Conservation (phyloP, 2,888 invertebrate genomes). For the Sisyra nigra region DNA sequence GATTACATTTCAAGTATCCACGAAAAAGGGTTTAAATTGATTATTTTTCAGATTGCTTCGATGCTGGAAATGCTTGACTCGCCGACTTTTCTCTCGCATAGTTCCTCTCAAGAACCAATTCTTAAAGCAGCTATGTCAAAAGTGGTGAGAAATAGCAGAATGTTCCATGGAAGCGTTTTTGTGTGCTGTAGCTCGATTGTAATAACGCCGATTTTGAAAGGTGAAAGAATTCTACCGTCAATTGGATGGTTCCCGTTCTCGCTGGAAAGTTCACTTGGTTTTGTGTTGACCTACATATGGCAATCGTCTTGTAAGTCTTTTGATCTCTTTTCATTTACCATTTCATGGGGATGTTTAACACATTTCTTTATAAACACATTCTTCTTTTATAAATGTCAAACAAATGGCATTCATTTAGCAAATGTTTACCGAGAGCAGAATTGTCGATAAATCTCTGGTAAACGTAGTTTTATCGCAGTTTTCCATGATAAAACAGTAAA, state of each 20-base stretch:
- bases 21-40: neutral
- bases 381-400: too few species aligned
- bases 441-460: too few species aligned
- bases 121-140: conserved; percentile 7
- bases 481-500: conserved; percentile 4
- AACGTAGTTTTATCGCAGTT: neutral
- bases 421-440: too few species aligned
- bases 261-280: conserved; percentile 18
- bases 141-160: conserved; percentile 7
- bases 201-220: conserved; percentile 13
- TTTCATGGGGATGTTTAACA: too few species aligned
- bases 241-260: conserved; percentile 28
- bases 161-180: neutral
- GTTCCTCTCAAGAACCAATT: conserved; percentile 7
- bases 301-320: conserved; percentile 2
- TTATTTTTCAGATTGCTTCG: conserved; percentile 3
- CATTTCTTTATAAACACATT: too few species aligned
- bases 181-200: conserved; percentile 9
- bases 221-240: conserved; percentile 10
- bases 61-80: conserved; percentile 4
- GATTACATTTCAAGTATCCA: neutral
- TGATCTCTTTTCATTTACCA: neutral
- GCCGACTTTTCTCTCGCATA: conserved; percentile 5
- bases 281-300: conserved; percentile 4
- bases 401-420: too few species aligned